Conservation (phyloP, 1,140 invertebrate genomes). For the Mylabris phalerata region DNA sequence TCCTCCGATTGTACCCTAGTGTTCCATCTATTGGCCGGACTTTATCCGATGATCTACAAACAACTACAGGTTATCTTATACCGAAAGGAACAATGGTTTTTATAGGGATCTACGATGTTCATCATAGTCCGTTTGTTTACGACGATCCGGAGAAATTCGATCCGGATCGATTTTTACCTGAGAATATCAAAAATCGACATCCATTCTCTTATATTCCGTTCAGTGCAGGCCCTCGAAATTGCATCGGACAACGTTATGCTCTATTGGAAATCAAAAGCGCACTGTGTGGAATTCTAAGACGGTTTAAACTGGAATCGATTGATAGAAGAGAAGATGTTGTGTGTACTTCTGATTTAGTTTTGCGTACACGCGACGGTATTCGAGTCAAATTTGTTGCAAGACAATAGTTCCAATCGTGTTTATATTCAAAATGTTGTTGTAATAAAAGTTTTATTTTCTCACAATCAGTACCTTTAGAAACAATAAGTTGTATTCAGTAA, state of each 20-base stretch:
- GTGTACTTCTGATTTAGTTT: neutral
- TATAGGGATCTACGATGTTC: constrained; percentile 17
- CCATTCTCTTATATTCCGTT: constrained; percentile 55
- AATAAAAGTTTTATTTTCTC: no score
- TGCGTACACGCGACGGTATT: constrained; percentile 1
- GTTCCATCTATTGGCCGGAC: constrained; percentile 56
- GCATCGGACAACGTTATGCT: constrained; percentile 70
- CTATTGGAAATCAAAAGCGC: constrained; percentile 66
- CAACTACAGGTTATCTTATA: constrained; percentile 24
- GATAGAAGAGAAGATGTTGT: constrained; percentile 19
- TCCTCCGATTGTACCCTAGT: constrained; percentile 56
- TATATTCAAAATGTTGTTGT: no score
- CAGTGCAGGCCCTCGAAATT: constrained; percentile 56
- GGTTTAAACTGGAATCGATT: constrained; percentile 47
- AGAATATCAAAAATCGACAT: constrained; percentile 45
- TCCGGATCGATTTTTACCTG: constrained; percentile 60
- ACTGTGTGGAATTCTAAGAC: constrained; percentile 56
- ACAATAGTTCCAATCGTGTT: neutral
- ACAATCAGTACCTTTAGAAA: no score
- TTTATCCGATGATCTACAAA: constrained; percentile 44
- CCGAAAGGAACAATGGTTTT: constrained; percentile 9
- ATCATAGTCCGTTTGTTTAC: constrained; percentile 39
- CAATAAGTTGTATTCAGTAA: no score
- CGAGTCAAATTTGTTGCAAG: constrained; percentile 1
- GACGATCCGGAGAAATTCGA: constrained; percentile 58